Percentiles rank a stretch among this genome's conserved stretches.
phyloP scores from a whole-genome alignment of 1,140 invertebrate genomes.

The Cydia splendana region DNA sequence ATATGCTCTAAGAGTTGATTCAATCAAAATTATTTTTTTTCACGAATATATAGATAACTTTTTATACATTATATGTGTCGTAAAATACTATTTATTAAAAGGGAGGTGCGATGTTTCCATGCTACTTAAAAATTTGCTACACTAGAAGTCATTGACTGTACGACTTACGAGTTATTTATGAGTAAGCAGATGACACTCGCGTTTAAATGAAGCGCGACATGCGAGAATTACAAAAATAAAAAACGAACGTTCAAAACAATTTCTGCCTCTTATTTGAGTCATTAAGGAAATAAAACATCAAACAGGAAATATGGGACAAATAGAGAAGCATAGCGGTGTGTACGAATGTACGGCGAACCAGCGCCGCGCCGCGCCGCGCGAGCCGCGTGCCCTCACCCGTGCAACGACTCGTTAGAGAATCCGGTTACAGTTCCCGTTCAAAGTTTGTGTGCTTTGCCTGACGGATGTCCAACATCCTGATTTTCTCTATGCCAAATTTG shows the following conservation, averaged over 20 bases:
- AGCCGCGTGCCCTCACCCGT: slow-evolving; percentile 44
- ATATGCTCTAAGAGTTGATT: too few relatives aligned
- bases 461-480: slow-evolving; percentile 54
- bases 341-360: slow-evolving; percentile 30
- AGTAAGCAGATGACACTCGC: too few relatives aligned
- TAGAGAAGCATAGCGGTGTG: slow-evolving; percentile 1
- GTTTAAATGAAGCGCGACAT: too few relatives aligned
- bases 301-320: slow-evolving; percentile 31
- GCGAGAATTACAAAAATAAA: background rate
- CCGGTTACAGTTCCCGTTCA: slow-evolving; percentile 55
- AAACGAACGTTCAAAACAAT: background rate
- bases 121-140: too few relatives aligned
- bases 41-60: too few relatives aligned
- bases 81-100: too few relatives aligned
- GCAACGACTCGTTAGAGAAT: slow-evolving; percentile 63
- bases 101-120: too few relatives aligned
- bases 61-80: too few relatives aligned
- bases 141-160: too few relatives aligned
- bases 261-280: slow-evolving; percentile 36
- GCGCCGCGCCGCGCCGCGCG: slow-evolving; percentile 39
- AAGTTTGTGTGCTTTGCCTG: slow-evolving; percentile 60
- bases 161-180: too few relatives aligned
- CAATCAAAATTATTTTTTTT: too few relatives aligned
- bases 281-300: slow-evolving; percentile 35
- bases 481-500: slow-evolving; percentile 39